Base-by-base conservation (phyloP, 1,140 invertebrate genomes). In the Ceratosolen fusciceps region DNA sequence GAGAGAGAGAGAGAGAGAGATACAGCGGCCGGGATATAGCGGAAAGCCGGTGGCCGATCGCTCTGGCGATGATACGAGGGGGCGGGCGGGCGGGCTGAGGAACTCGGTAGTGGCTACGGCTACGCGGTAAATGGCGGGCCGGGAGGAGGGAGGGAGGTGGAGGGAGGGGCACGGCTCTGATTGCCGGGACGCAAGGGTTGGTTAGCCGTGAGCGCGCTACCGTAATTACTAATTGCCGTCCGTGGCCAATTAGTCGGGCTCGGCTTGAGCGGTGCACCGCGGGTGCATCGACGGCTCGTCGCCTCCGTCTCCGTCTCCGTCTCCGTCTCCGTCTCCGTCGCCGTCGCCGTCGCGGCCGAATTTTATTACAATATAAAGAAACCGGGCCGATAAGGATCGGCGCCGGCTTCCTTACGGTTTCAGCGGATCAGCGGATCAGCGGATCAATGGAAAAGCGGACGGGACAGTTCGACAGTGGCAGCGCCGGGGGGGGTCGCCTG, bases 401-500 rank as follows among this genome's bases (percentile, higher is more conserved):
- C 84, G 87, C 86, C 86, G 81, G 83, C 81, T 5, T 34, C 8
- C 29, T 21, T n/a, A n/a, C n/a, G n/a, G 37, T 14, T n/a, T 29
- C 21, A 52, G n/a, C 47, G 62, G n/a, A 31, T 24, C 12, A 34
- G 37, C 14, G 56, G 7, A 24, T 12, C 2, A 60, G 56, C 56
- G 52, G 52, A 54, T 54, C 8, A 21, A 24, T 54, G 16, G 16
- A 54, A 54, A 19, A 24, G 8, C 21, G 52, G 5, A 39, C 2
- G 67, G 19, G 80, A 76, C 80, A 83, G 84, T 72, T 43, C n/a
- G n/a, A n/a, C n/a, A n/a, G n/a, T n/a, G n/a, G n/a, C n/a, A n/a
- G n/a, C n/a, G n/a, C n/a, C n/a, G n/a, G n/a, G n/a, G n/a, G n/a
- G n/a, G n/a, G n/a, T n/a, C n/a, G n/a, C n/a, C n/a, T n/a, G n/a